A percentile compares a stretch with the other conserved stretches of the same genome.
Conservation (phyloP, 2,113 vertebrate species). For the Steatornis caripensis region DNA sequence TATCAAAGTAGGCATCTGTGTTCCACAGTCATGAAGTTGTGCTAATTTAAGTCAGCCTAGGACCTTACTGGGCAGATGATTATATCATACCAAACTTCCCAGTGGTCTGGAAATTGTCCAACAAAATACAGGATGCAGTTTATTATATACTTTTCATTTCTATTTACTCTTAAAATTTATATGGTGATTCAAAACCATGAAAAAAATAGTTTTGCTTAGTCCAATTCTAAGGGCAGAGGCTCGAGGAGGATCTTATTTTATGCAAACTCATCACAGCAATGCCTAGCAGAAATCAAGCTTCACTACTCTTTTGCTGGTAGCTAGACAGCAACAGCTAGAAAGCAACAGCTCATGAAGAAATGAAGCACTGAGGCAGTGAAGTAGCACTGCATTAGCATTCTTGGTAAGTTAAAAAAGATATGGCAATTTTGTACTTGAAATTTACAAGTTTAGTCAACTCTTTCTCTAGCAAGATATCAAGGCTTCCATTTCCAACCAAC, state of each 20-base stretch:
- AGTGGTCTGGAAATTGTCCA: not conserved
- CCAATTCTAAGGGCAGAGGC: not conserved
- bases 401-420: not conserved
- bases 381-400: not conserved
- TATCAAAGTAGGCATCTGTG: not conserved
- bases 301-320: not conserved
- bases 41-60: not conserved
- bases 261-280: not conserved
- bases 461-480: not conserved
- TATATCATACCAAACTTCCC: not conserved
- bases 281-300: not conserved
- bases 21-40: not conserved
- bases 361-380: not conserved
- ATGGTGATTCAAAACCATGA: not conserved
- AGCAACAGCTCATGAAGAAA: not conserved
- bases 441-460: not conserved
- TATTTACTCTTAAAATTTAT: not conserved
- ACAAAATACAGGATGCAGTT: not conserved
- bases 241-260: not conserved
- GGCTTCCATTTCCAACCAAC: not conserved
- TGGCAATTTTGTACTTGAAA: not conserved
- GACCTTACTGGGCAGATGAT: not conserved
- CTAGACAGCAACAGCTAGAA: not conserved
- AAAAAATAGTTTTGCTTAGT: not conserved
- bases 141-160: not conserved